Conservation (phyloP, 2,797 vertebrate genomes). For the Rhinichthys osculus region DNA sequence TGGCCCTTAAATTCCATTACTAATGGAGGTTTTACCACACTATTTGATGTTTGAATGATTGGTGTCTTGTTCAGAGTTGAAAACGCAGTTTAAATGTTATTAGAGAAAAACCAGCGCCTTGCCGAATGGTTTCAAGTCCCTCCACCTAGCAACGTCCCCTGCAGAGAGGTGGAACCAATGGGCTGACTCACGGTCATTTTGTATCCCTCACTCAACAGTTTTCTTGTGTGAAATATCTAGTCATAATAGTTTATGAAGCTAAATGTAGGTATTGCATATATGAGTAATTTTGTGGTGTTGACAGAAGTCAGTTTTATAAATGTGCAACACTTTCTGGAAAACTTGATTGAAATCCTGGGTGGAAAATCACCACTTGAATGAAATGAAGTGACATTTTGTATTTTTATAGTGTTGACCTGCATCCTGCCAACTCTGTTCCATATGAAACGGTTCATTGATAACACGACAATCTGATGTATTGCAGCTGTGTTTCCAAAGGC, state of each 20-base stretch:
- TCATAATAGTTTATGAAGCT: conserved; percentile 46
- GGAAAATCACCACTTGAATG: conserved; percentile 43
- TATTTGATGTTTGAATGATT: conserved; percentile 48
- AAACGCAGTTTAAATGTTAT: conserved; percentile 47
- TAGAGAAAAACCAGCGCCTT: conserved; percentile 40
- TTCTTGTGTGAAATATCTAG: conserved; percentile 45
- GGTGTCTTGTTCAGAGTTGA: conserved; percentile 40
- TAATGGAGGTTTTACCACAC: conserved; percentile 58
- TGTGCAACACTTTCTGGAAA: conserved; percentile 47
- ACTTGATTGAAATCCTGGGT: conserved; percentile 41
- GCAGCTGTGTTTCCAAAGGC: conserved; percentile 23
- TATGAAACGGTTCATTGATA: conserved; percentile 44
- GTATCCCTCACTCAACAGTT: conserved; percentile 32
- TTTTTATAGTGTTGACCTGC: conserved; percentile 46
- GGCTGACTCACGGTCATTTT: conserved; percentile 44
- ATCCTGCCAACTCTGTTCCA: conserved; percentile 33
- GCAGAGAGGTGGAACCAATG: conserved; percentile 25
- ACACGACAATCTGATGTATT: conserved; percentile 45
- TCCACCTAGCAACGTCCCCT: conserved; percentile 27
- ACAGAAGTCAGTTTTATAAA: conserved; percentile 40
- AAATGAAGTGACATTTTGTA: conserved; percentile 45
- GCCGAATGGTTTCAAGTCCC: conserved; percentile 33
- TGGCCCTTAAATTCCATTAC: conserved; percentile 45
- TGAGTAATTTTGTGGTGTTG: conserved; percentile 42
- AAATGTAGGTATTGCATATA: conserved; percentile 39